A percentile compares a stretch with the other conserved stretches of the same genome.
Conservation (phyloP, 2,113 vertebrate species). For the Galemys pyrenaicus region DNA sequence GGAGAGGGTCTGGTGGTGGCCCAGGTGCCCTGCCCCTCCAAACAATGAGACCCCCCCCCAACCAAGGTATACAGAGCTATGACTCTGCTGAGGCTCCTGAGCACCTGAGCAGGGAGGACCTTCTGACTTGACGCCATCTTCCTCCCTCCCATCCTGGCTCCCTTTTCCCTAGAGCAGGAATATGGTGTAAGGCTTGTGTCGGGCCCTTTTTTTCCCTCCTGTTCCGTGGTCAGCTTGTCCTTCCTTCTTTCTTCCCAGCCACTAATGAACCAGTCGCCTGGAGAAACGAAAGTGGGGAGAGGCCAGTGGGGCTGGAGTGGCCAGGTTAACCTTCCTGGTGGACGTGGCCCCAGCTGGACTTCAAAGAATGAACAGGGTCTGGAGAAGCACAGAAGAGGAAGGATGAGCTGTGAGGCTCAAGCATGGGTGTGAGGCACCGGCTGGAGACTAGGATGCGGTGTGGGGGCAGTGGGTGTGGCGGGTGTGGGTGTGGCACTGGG, state of each 20-base stretch:
- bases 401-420: neutral
- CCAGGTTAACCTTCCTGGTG: slow-evolving; percentile 6
- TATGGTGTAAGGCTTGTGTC: neutral
- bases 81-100: neutral
- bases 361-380: neutral
- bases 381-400: neutral
- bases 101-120: neutral
- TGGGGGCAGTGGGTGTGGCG: neutral
- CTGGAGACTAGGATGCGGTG: rapidly evolving
- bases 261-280: neutral
- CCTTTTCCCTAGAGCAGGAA: neutral
- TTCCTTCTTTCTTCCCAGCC: neutral
- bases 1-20: neutral
- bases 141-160: neutral
- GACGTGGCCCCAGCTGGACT: neutral
- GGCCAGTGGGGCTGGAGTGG: neutral
- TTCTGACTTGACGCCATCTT: neutral
- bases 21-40: neutral
- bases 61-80: neutral
- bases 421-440: neutral
- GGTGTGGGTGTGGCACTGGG: neutral
- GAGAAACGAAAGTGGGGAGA: neutral
- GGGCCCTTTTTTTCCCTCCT: neutral
- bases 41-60: too few species aligned
- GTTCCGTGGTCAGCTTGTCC: neutral